Evolutionary conservation across 1,140 invertebrate species (phyloP).

Genomic region (Sinonovacula constricta): DNA sequence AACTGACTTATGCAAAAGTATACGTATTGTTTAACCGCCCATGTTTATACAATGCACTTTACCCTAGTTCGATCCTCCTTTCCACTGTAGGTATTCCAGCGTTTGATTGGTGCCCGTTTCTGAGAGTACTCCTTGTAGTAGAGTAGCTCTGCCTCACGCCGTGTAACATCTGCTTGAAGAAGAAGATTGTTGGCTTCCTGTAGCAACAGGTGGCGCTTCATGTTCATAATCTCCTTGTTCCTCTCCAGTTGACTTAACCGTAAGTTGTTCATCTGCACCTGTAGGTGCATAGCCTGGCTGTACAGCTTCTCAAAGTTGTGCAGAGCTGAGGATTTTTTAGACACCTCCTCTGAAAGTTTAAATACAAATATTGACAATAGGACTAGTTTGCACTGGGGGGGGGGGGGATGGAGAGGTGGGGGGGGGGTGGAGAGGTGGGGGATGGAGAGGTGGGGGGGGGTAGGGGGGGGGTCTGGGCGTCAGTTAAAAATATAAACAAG

Average conservation of each 20-base stretch:
- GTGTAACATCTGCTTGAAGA: constrained; percentile 74
- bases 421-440: too few species aligned
- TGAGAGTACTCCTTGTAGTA: constrained; percentile 66
- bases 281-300: constrained; percentile 74
- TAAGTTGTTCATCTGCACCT: constrained; percentile 76
- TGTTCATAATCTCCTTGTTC: constrained; percentile 75
- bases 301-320: constrained; percentile 74
- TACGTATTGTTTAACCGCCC: too few species aligned
- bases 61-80: constrained; percentile 51
- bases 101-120: constrained; percentile 59
- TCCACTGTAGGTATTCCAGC: constrained; percentile 73
- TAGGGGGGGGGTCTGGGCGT: too few species aligned
- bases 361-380: too few species aligned
- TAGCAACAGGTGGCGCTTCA: constrained; percentile 74
- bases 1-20: too few species aligned
- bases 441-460: too few species aligned
- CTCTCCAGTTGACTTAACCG: constrained; percentile 73
- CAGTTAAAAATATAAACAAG: too few species aligned
- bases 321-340: constrained; percentile 68
- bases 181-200: constrained; percentile 77
- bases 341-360: constrained; percentile 71
- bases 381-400: too few species aligned
- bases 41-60: too few species aligned
- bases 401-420: too few species aligned
- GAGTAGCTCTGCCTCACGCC: constrained; percentile 73